Percentiles rank a stretch among this genome's conserved stretches.
Conservation (phyloP, 1,140 invertebrate genomes). For the Temnothorax longispinosus region DNA sequence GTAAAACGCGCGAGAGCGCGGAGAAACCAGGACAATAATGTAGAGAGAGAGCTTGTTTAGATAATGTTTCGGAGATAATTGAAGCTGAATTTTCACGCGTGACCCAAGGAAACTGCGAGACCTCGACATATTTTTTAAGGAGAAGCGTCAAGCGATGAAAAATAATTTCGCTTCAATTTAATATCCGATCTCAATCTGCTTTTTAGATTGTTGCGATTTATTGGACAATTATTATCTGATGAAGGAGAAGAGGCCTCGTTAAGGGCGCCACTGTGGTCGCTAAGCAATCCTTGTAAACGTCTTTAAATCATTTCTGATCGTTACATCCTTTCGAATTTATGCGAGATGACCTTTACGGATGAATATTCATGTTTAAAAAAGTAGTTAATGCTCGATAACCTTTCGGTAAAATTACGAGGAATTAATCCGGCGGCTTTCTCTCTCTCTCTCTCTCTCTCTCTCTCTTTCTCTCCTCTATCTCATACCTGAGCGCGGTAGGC, state of each 20-base stretch:
- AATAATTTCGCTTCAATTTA: not conserved
- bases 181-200: not conserved
- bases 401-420: constrained; percentile 27
- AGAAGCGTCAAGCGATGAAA: not conserved
- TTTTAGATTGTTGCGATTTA: constrained; percentile 1
- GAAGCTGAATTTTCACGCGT: not conserved
- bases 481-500: not conserved
- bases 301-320: not conserved
- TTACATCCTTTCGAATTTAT: constrained; percentile 16
- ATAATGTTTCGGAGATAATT: not conserved
- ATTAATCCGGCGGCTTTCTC: constrained; percentile 19
- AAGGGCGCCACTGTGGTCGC: not conserved
- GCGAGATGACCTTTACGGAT: constrained; percentile 22
- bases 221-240: not conserved
- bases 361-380: not conserved
- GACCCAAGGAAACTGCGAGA: not conserved
- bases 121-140: not conserved
- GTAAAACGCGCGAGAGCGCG: not conserved
- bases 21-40: not conserved
- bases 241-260: not conserved
- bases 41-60: not conserved
- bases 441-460: not conserved
- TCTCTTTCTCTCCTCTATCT: not conserved
- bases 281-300: not conserved
- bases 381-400: constrained; percentile 15